Conservation (phyloP, 1,140 invertebrate species). For the Tetraneura akinire region DNA sequence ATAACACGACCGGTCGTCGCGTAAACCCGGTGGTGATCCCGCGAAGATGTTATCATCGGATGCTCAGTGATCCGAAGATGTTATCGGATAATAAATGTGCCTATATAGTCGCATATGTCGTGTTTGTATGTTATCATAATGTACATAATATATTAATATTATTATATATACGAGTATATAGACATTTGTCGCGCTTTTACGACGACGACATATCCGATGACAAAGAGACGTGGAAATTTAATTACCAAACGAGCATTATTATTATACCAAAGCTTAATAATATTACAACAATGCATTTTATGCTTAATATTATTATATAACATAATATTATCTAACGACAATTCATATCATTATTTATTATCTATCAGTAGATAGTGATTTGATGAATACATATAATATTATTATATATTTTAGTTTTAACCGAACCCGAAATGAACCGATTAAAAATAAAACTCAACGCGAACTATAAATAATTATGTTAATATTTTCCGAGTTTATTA, state of each 20-base stretch:
- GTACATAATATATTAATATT: too few relatives aligned
- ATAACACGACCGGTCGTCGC: neutral
- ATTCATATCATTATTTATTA: neutral
- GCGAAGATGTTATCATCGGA: too few relatives aligned
- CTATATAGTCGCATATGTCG: conserved; percentile 21
- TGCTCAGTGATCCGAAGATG: conserved; percentile 2
- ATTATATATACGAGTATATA: too few relatives aligned
- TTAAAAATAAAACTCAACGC: too few relatives aligned
- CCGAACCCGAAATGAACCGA: too few relatives aligned
- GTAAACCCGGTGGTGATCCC: neutral
- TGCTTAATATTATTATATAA: too few relatives aligned
- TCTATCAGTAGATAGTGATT: too few relatives aligned
- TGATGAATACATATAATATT: too few relatives aligned
- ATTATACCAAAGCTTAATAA: neutral
- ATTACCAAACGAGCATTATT: neutral
- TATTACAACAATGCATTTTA: too few relatives aligned
- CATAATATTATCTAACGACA: neutral
- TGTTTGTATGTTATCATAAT: neutral
- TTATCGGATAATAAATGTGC: conserved; percentile 21
- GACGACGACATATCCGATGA: neutral
- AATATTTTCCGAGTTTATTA: too few relatives aligned
- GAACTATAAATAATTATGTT: too few relatives aligned
- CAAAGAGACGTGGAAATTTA: neutral
- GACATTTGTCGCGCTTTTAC: neutral
- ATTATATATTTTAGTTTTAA: too few relatives aligned